These are phyloP conservation scores for Poeciliopsis turrubarensis DNA, from an alignment of 2,113 vertebrate genomes.

Conservation along the genomic window DNA sequence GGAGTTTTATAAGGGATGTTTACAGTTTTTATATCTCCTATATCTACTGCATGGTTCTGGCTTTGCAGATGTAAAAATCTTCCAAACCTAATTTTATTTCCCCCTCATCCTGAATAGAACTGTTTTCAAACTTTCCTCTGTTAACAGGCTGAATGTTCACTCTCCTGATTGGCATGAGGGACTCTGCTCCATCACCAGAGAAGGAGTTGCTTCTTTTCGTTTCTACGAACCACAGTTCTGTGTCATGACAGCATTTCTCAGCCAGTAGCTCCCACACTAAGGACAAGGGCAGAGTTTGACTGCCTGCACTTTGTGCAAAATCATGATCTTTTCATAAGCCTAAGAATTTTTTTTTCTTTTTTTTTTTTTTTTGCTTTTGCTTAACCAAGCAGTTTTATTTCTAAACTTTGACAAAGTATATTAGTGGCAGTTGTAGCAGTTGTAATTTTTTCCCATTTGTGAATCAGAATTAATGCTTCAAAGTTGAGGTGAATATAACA, in stretches of 20 bases:
- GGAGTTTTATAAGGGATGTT: no score
- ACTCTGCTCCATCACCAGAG: background rate
- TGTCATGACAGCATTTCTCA: background rate
- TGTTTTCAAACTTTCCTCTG: background rate
- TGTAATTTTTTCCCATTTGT: background rate
- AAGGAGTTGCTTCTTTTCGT: background rate
- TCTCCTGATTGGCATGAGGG: background rate
- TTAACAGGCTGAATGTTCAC: background rate
- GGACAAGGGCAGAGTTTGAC: background rate
- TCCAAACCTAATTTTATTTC: no score
- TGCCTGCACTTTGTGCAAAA: background rate
- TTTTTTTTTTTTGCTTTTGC: background rate
- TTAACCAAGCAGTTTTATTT: background rate
- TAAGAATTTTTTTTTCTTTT: background rate
- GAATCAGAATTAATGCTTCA: no score
- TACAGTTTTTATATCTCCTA: no score
- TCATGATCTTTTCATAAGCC: background rate
- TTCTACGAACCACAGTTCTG: background rate
- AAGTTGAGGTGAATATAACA: no score
- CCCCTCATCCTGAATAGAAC: no score
- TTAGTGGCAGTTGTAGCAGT: background rate
- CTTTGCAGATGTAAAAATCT: no score
- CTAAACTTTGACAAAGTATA: background rate
- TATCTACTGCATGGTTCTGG: no score
- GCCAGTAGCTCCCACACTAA: background rate